Conservation (phyloP, 2,797 vertebrate species). For the Spizella passerina region DNA sequence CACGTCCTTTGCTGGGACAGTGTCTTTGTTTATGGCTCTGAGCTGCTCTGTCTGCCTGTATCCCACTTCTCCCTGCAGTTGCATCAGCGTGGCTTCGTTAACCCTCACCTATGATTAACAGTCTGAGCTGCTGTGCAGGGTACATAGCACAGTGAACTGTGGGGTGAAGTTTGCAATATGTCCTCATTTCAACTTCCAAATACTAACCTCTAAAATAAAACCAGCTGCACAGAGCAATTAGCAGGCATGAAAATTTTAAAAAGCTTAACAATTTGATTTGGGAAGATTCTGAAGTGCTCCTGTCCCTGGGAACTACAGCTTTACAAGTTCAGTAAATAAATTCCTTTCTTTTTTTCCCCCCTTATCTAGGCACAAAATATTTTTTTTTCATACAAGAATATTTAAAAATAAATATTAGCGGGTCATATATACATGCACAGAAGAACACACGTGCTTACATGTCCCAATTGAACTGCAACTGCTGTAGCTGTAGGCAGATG, state of each 20-base stretch:
- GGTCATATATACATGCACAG: neutral
- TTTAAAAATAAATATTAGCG: neutral
- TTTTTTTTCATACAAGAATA: neutral
- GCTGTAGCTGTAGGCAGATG: neutral
- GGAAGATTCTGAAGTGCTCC: neutral
- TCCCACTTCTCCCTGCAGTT: neutral
- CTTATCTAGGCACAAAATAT: neutral
- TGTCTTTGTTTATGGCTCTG: neutral
- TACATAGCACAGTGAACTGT: neutral
- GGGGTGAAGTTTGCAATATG: neutral
- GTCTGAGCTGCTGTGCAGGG: neutral
- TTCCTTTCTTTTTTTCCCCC: neutral
- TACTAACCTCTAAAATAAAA: conserved; percentile 20
- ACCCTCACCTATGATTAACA: neutral
- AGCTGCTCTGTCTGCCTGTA: neutral
- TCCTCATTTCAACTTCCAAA: conserved; percentile 43
- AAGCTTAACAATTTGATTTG: neutral
- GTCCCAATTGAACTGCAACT: neutral
- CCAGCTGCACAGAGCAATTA: conserved; percentile 14
- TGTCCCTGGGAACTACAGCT: neutral
- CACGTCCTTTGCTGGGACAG: neutral
- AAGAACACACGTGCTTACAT: neutral
- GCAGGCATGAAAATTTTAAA: neutral
- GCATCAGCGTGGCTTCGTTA: neutral
- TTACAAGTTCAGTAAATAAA: neutral